Base-by-base conservation (phyloP, 2,888 invertebrate genomes). In the Cephus rjabovi region DNA sequence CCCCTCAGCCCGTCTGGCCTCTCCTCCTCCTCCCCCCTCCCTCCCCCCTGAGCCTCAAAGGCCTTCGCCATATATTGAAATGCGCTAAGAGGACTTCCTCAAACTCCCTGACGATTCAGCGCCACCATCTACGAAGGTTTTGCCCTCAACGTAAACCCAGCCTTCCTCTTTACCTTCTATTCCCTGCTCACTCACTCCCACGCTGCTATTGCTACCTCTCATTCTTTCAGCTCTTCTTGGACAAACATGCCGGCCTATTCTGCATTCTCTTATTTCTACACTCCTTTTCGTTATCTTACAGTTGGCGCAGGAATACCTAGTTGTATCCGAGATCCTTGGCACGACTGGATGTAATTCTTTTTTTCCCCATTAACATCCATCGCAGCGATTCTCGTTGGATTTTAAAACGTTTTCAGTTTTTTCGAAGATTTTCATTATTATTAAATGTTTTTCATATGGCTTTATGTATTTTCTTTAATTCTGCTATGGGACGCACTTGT, bases 41-140 rank as follows among this genome's bases (percentile, higher is more conserved):
- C 81, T 77, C 84, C 82, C 80, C 80, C 79, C 82, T 2, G 69
- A 87, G 88, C 89, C 90, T 90, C 90, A 90, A 90, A 90, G 90
- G 89, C 86, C 88, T 87, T 88, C 86, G 86, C 88, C 88, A 88
- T 90, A 90, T 90, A 90, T 90, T 90, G 90, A 90, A 90, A 90
- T 90, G 89, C 90, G 88, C 88, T 87, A 87, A 87, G 87, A 90
- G 87, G 86, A 88, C 88, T 87, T 82, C 80, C 84, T 77, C 82
- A n/a, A 79, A 81, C 81, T 81, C 85, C 84, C 84, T 82, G 85
- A 80, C 84, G 79, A 83, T 82, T 77, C 79, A 80, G 81, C 82
- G 81, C 82, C 70, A n/a, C 70, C 70, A 70, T 4, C 70, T 70
- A 70, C 30, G 33, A 30, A 70, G 31, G 30, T 33, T 30, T 33